Percentiles rank a stretch among this genome's conserved stretches.
These are phyloP conservation scores for Agapornis roseicollis DNA, from an alignment of 2,113 vertebrate species.

Conservation along the genomic window DNA sequence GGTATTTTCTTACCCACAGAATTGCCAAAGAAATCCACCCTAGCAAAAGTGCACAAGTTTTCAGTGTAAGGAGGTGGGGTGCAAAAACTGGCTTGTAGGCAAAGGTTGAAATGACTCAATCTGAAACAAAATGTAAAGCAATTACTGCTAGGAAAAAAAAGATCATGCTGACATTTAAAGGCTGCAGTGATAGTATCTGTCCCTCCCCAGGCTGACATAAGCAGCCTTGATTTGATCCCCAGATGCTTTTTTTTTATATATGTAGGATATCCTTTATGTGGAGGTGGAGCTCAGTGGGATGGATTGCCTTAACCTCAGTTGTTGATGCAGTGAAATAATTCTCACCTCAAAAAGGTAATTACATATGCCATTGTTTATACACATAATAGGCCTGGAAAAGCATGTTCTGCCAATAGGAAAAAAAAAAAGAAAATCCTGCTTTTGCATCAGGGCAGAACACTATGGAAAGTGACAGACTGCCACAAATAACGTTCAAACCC, in stretches of 20 bases:
- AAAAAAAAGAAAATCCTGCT: conserved; percentile 59
- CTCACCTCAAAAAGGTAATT: conserved; percentile 79
- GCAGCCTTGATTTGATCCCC: conserved; percentile 71
- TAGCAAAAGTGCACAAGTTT: conserved; percentile 65
- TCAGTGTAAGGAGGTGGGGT: conserved; percentile 40
- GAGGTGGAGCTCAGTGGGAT: not conserved
- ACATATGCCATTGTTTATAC: conserved; percentile 78
- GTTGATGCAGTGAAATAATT: conserved; percentile 76
- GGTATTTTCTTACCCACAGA: conserved; percentile 61
- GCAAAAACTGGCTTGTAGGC: conserved; percentile 61
- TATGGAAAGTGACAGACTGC: conserved; percentile 70
- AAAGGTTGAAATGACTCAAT: conserved; percentile 70
- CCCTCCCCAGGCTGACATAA: conserved; percentile 69
- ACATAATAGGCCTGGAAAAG: conserved; percentile 75
- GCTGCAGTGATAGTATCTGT: conserved; percentile 66
- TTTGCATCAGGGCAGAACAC: conserved; percentile 66
- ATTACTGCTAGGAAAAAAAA: conserved; percentile 53
- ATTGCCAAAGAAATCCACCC: conserved; percentile 61
- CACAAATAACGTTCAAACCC: conserved; percentile 66
- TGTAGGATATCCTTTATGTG: not conserved
- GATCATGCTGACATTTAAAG: conserved; percentile 63
- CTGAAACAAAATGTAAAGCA: conserved; percentile 64
- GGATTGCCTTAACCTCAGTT: conserved; percentile 65
- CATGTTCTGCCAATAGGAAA: conserved; percentile 64
- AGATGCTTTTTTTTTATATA: conserved; percentile 51